These are phyloP conservation scores for Musca vetustissima DNA, from an alignment of 1,140 invertebrate species.

Conservation along the genomic window DNA sequence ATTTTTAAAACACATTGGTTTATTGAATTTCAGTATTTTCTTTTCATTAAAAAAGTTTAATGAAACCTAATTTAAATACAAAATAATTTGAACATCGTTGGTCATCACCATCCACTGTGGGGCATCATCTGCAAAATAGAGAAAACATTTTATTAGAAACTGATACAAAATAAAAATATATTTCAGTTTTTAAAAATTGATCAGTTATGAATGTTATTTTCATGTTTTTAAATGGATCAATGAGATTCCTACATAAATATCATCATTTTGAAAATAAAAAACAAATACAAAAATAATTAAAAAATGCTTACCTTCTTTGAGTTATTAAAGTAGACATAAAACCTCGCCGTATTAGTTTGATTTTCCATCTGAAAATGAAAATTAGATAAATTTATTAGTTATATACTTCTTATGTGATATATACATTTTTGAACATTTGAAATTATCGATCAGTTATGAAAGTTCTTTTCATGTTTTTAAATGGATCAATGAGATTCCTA, in stretches of 20 bases:
- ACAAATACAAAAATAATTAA: background rate
- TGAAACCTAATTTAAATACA: no score
- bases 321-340: no score
- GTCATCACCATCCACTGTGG: no score
- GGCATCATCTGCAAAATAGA: no score
- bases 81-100: no score
- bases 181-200: background rate
- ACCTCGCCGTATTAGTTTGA: no score
- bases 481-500: slow-evolving; percentile 66
- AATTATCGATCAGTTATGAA: slow-evolving; percentile 32
- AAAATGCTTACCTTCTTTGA: background rate
- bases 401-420: no score
- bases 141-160: no score
- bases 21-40: no score
- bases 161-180: no score
- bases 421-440: background rate
- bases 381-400: background rate
- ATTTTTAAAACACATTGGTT: no score
- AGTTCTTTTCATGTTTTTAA: slow-evolving; percentile 49
- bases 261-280: slow-evolving; percentile 34
- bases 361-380: background rate
- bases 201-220: slow-evolving; percentile 44
- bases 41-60: no score
- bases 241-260: slow-evolving; percentile 62
- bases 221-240: slow-evolving; percentile 56